These are phyloP conservation scores for Piezodorus guildinii DNA, from an alignment of 1,140 invertebrate genomes.

Conservation along the genomic window DNA sequence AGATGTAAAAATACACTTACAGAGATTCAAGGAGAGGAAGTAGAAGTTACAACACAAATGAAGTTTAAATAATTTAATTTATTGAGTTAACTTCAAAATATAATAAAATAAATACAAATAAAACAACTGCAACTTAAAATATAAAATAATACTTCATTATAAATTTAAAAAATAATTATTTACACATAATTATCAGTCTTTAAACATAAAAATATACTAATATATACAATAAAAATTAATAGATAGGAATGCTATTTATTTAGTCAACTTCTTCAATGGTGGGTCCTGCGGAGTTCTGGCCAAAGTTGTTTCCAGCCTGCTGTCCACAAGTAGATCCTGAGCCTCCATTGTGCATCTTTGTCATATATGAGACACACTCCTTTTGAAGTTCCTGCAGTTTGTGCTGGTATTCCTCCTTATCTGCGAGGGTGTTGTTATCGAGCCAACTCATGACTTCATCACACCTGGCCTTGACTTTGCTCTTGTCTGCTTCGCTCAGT, in stretches of 20 bases:
- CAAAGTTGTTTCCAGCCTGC: background rate
- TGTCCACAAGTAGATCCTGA: slow-evolving; percentile 2
- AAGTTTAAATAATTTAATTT: no score
- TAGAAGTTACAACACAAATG: no score
- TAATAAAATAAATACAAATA: no score
- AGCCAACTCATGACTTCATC: slow-evolving; percentile 41
- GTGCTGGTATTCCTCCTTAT: slow-evolving; percentile 37
- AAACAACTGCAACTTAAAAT: no score
- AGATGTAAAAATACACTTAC: no score
- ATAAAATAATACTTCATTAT: no score
- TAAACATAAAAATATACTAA: no score
- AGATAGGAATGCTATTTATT: background rate
- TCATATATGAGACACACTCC: slow-evolving; percentile 40
- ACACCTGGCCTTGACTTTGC: slow-evolving; percentile 35
- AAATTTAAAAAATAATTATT: no score
- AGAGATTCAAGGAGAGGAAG: no score
- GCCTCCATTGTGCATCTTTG: slow-evolving; percentile 35
- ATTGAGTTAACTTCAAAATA: no score
- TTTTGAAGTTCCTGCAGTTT: slow-evolving; percentile 37
- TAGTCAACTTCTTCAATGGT: slow-evolving; percentile 14
- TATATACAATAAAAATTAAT: no score
- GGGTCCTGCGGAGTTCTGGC: background rate
- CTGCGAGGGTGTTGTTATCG: slow-evolving; percentile 41
- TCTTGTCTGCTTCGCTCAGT: slow-evolving; percentile 33
- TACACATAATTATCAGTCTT: no score